phyloP scores from a whole-genome alignment of 2,113 vertebrate genomes.

The Prietella phreatophila region DNA sequence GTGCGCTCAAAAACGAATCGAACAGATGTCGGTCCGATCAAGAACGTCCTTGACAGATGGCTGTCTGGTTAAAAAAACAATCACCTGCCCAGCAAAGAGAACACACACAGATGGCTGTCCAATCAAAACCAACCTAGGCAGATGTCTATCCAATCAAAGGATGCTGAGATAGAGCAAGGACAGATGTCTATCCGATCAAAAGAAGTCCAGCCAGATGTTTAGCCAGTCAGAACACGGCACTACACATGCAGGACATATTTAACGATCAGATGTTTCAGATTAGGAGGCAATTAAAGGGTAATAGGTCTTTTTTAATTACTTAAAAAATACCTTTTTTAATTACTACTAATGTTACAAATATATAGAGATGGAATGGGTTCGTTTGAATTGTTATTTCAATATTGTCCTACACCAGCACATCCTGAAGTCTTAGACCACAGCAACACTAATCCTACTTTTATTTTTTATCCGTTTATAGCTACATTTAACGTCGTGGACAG shows the following conservation, averaged over 20 bases:
- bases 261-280: background rate
- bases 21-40: background rate
- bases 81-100: background rate
- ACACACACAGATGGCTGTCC: constrained; percentile 16
- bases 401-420: too few species aligned
- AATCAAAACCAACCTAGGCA: background rate
- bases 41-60: constrained; percentile 12
- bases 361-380: too few species aligned
- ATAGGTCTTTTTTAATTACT: background rate
- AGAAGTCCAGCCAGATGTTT: background rate
- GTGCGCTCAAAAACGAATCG: background rate
- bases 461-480: too few species aligned
- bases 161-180: background rate
- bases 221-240: background rate
- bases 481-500: too few species aligned
- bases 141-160: constrained; percentile 2
- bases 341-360: background rate
- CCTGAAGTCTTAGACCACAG: too few species aligned
- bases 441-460: too few species aligned
- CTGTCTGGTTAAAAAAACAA: constrained; percentile 3
- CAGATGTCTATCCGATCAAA: constrained; percentile 1
- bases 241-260: background rate
- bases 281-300: background rate
- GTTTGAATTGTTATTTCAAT: too few species aligned
- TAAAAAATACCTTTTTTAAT: too few species aligned